Percentiles rank a stretch among this genome's conserved stretches.
phyloP scores from a whole-genome alignment of 2,888 invertebrate genomes.

The Bhutanitis thaidina region DNA sequence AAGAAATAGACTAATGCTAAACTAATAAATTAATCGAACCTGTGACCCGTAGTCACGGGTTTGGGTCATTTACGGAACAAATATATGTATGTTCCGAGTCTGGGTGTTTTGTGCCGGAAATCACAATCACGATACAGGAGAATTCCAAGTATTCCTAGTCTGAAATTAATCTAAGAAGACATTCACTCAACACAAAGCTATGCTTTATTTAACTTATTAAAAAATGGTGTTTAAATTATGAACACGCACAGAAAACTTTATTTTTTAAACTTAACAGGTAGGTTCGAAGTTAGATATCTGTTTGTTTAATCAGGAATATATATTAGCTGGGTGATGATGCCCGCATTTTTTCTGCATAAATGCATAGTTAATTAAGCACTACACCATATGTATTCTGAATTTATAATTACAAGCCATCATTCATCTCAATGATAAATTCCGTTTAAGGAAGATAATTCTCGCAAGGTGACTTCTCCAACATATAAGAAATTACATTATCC shows the following conservation, averaged over 20 bases:
- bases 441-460: background rate
- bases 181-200: no score
- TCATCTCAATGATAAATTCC: slow-evolving; percentile 3
- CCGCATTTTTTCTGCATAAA: slow-evolving; percentile 14
- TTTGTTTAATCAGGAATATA: slow-evolving; percentile 9
- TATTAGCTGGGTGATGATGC: slow-evolving; percentile 6
- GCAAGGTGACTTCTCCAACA: background rate
- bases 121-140: no score
- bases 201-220: no score
- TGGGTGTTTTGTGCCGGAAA: no score
- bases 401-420: slow-evolving; percentile 1
- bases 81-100: no score
- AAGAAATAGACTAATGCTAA: no score
- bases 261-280: background rate
- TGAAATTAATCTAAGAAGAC: no score
- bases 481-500: slow-evolving; percentile 9
- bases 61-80: no score
- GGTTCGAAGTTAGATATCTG: background rate
- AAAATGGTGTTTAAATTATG: background rate
- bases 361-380: slow-evolving; percentile 5
- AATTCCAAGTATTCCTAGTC: no score
- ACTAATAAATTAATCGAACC: no score
- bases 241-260: background rate
- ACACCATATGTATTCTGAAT: background rate
- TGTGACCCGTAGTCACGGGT: no score